phyloP scores from a whole-genome alignment of 2,113 vertebrate genomes.

The Irena cyanogastra region DNA sequence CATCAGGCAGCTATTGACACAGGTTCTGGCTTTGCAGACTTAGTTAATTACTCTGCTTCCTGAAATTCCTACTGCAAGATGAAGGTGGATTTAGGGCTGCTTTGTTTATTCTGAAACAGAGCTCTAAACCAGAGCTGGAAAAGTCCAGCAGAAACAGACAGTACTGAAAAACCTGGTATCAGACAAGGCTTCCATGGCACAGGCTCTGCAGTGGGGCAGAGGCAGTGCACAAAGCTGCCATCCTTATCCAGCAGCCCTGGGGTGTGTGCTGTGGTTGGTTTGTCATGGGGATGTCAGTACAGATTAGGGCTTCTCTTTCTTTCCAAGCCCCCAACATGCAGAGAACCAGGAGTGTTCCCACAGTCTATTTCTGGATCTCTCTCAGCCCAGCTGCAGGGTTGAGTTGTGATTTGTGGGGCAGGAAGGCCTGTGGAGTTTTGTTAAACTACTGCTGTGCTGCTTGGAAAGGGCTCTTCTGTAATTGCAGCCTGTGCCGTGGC shows the following conservation, averaged over 20 bases:
- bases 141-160: not conserved
- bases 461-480: not conserved
- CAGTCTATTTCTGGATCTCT: not conserved
- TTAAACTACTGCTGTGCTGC: not conserved
- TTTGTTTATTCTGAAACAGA: not conserved
- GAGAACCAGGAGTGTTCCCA: not conserved
- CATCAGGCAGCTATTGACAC: not conserved
- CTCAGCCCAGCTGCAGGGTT: not conserved
- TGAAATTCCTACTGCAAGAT: not conserved
- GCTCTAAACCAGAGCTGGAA: not conserved
- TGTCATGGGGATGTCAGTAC: not conserved
- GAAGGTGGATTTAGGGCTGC: not conserved
- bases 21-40: not conserved
- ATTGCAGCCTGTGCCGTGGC: slow-evolving; percentile 7
- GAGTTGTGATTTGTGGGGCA: slow-evolving; percentile 30
- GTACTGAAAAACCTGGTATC: rapidly evolving
- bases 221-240: not conserved
- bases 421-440: not conserved
- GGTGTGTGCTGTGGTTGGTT: not conserved
- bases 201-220: not conserved
- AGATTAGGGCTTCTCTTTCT: not conserved
- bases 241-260: not conserved
- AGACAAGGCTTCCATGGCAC: rapidly evolving
- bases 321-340: not conserved
- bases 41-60: not conserved